A percentile compares a stretch with the other conserved stretches of the same genome.
phyloP scores from a whole-genome alignment of 2,113 vertebrate genomes.

The Lepisosteus osseus region DNA sequence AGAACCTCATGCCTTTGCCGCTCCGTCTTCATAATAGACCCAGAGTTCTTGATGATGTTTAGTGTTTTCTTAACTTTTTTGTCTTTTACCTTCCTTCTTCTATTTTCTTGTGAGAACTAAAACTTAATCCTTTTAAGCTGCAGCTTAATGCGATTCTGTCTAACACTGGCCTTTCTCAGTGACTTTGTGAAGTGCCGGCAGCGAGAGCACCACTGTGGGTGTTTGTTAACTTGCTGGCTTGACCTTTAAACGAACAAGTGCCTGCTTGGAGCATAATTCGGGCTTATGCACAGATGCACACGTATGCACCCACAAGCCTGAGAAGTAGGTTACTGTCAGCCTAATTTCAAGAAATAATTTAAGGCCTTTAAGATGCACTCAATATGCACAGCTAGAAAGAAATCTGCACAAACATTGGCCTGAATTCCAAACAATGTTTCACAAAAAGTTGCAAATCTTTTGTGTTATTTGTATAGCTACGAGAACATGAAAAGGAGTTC shows the following conservation, averaged over 20 bases:
- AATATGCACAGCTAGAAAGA: too few species aligned
- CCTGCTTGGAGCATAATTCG: background rate
- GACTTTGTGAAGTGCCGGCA: background rate
- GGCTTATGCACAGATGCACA: background rate
- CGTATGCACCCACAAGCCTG: background rate
- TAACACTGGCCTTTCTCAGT: background rate
- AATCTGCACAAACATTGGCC: too few species aligned
- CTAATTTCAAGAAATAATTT: too few species aligned
- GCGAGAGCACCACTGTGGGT: background rate
- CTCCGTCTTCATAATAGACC: background rate
- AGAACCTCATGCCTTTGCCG: background rate
- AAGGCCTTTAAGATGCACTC: too few species aligned
- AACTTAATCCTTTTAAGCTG: slow-evolving; percentile 2
- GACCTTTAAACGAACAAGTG: slow-evolving; percentile 7
- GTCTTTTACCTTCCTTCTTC: background rate
- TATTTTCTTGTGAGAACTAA: slow-evolving; percentile 1
- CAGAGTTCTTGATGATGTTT: slow-evolving; percentile 5
- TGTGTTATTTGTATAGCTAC: too few species aligned
- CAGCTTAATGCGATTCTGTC: slow-evolving; percentile 2
- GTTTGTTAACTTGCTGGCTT: background rate
- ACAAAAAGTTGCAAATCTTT: too few species aligned
- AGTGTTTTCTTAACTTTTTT: slow-evolving; percentile 3
- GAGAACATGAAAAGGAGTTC: too few species aligned
- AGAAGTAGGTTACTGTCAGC: background rate
- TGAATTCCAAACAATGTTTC: too few species aligned